Base-by-base conservation (phyloP, 2,797 vertebrate species). In the Gymnoscopelus microlampas region DNA sequence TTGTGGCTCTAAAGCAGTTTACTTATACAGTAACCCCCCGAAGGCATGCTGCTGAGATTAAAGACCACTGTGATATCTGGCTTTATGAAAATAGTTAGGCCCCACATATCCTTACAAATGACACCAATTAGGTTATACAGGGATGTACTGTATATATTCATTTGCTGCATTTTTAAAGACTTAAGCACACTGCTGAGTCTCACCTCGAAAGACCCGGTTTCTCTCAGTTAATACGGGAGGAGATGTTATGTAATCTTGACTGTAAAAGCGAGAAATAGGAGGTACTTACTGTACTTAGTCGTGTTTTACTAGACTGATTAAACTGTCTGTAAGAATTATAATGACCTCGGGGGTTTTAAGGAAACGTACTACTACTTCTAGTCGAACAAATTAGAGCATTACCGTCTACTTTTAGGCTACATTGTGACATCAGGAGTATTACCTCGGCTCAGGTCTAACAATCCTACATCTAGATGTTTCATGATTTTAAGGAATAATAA, bases 21-120 rank as follows among this genome's bases (percentile, higher is more conserved):
- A 51, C 49, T 53, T 12, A 19, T 50, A 44, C 51, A 6, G 9
- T 71, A 39, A 24, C n/a, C 35, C 35, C 39, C 57, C 19, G 23
- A n/a, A 53, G 39, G 24, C 63, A 35, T 53, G 19, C 39, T 2
- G 39, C 39, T 29, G 32, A 49, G 63, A 61, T 73, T 60, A 61
- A 73, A 54, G 51, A 24, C 29, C 19, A 44, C 58, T 35, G 19
- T 49, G 51, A 60, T 44, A 44, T 44, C 39, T 44, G 39, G 39
- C 39, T 44, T 55, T 55, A 61, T 19, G 29, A 59, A 55, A 55
- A 53, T 35, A 51, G 50, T 56, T 56, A 44, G 59, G 47, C 44
- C 35, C 63, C 26, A 10, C 57, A 56, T 39, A 66, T 67, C n/a
- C 12, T 11, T 44, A 44, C 39, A 44, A 47, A 66, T 53, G 19